Evolutionary conservation across 2,888 invertebrate species (phyloP), one percentile per base, ranked within the genome.

Genomic region (Cepaea hortensis): DNA sequence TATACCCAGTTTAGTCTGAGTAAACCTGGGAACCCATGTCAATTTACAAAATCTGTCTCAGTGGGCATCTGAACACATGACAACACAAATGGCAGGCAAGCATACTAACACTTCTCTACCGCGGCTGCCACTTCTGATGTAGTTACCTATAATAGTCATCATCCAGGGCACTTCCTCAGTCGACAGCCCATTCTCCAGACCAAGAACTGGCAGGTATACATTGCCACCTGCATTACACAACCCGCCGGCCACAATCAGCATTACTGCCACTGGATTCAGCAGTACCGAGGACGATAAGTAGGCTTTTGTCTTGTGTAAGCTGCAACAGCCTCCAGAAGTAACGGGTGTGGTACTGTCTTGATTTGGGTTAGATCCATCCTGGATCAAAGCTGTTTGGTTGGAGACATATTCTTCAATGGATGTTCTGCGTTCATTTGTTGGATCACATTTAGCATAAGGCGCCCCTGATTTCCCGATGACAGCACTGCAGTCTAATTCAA

Each of bases 211-310:
- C 23, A 86, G n/a, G 76, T 81, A 86, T 23, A 72, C 76, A 35
- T 23, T 15, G 11, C 81, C 48, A 1, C 73, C 62, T 4, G 81
- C 81, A 1, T 81, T 86, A n/a, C 81, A 73, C 1, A 86, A 18
- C 15, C 81, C 81, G 6, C 81, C 81, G 7, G 85, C 85, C 55
- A 86, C 15, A 23, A 86, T 65, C 50, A 86, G 23, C 65, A 86
- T 61, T 4, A 86, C 48, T 23, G 85, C 85, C 18, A 85, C n/a
- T 18, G 85, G 80, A 50, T 81, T 85, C 15, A 35, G 13, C 3
- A 70, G 48, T 6, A 85, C 73, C 6, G 73, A 85, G 0, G 61
- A 61, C 9, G 35, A 46, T 15, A 83, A 7, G 61, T 23, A 23
- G 5, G 50, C 23, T 46, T 73, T 72, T 3, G 50, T 6, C 55